Base-by-base conservation (phyloP, 1,140 invertebrate genomes). In the Chrysomallon squamiferum region DNA sequence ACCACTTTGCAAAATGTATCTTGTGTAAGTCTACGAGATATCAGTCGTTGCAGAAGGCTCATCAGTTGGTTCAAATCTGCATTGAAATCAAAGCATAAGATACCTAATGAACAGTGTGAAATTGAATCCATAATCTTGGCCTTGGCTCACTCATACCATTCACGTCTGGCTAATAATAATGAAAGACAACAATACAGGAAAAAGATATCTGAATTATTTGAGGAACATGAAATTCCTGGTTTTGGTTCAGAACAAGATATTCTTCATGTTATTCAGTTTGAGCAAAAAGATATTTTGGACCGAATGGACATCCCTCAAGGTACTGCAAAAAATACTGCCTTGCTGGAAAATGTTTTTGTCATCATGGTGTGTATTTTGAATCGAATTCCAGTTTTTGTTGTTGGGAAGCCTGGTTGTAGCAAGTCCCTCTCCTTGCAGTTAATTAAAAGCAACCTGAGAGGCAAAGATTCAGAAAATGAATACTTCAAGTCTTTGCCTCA, bases 11-110 rank as follows among this genome's bases (percentile, higher is more conserved):
- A 62, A 32, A 57, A 29, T 27, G 43, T 47, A 5, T 70, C 68
- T 25, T 65, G 65, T 67, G 75, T 78, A 0, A 78, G 77, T 58
- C 59, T 78, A n/a, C 67, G 77, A n/a, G 77, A 78, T 67, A 66
- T 76, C 7, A 58, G 71, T 7, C 43, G 77, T 35, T 72, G 75
- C 56, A 70, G 54, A 54, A 52, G 47, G 59, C 52, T 79, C 6
- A 59, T 66, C 18, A 57, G 56, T 29, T 77, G 75, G 78, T 78
- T 76, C 60, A 7, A 33, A 11, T 18, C 58, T 2, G 58, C 67
- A 29, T 49, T 73, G 0, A 1, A 41, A 50, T 59, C 54, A 25
- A 76, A 72, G 33, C 25, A 59, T 22, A n/a, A 0, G 0, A 2
- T 15, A 18, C 15, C 2, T 25, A 27, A 29, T 9, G 35, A 18